A percentile compares a stretch with the other conserved stretches of the same genome.
phyloP scores from a whole-genome alignment of 2,113 vertebrate genomes.

The Brienomyrus brachyistius region DNA sequence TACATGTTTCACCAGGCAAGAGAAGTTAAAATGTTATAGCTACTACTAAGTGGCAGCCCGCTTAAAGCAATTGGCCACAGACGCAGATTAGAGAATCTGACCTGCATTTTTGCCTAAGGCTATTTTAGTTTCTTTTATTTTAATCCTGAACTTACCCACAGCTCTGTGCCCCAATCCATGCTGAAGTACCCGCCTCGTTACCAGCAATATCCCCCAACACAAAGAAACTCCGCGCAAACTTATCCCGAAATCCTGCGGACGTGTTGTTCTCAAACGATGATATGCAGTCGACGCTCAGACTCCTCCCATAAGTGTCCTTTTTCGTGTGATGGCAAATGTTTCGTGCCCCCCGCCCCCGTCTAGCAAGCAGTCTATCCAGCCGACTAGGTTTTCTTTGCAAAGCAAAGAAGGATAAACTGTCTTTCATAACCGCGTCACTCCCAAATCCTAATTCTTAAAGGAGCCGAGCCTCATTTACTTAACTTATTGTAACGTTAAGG shows the following conservation, averaged over 20 bases:
- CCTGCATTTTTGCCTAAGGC: background rate
- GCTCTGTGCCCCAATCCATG: conserved; percentile 72
- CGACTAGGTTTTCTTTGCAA: conserved; percentile 50
- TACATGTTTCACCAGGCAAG: background rate
- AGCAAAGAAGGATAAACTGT: conserved; percentile 59
- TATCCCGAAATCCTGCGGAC: conserved; percentile 44
- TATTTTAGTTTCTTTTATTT: background rate
- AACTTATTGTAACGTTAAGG: background rate
- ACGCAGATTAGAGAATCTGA: background rate
- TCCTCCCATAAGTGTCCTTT: background rate
- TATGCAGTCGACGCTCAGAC: background rate
- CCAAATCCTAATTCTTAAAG: conserved; percentile 73
- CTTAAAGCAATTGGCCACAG: background rate
- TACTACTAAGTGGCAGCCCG: background rate
- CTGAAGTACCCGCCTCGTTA: conserved; percentile 39
- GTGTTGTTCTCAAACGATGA: conserved; percentile 35
- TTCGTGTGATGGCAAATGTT: conserved; percentile 7
- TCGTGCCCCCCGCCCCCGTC: background rate
- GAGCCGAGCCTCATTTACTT: conserved; percentile 37
- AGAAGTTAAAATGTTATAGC: background rate
- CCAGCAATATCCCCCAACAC: conserved; percentile 43
- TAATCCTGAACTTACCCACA: conserved; percentile 61
- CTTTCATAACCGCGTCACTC: conserved; percentile 67
- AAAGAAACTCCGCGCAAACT: conserved; percentile 62
- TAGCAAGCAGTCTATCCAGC: conserved; percentile 21